phyloP scores from a whole-genome alignment of 2,888 invertebrate species.

The Eudemis profundana region DNA sequence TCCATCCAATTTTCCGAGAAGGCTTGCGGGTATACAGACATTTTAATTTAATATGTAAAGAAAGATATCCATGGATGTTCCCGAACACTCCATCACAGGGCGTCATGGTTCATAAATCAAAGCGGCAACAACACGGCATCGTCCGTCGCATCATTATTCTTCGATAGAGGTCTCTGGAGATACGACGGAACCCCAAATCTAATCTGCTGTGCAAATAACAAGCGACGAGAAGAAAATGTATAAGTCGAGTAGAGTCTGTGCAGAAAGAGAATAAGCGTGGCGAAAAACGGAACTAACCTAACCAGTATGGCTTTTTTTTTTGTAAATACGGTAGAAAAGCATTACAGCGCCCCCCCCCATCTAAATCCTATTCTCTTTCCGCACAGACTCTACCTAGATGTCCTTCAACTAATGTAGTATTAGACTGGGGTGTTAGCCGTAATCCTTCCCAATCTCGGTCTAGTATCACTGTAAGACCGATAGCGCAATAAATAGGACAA shows the following conservation, averaged over 20 bases:
- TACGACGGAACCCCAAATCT: conserved; percentile 21
- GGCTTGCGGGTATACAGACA: not conserved
- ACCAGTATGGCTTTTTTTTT: no score
- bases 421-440: no score
- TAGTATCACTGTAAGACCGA: no score
- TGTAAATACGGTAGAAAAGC: no score
- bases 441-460: not conserved
- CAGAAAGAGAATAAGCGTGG: no score
- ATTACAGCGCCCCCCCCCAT: no score
- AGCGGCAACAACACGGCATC: conserved; percentile 19
- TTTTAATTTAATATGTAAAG: not conserved
- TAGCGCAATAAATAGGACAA: no score
- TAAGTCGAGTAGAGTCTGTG: no score
- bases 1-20: not conserved
- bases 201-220: not conserved
- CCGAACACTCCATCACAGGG: conserved; percentile 9
- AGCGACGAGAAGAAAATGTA: not conserved
- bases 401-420: no score
- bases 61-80: not conserved
- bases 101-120: conserved; percentile 21
- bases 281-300: no score
- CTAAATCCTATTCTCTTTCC: no score
- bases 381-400: no score
- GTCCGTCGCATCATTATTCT: conserved; percentile 30
- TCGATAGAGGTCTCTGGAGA: conserved; percentile 27